phyloP scores from a whole-genome alignment of 1,140 invertebrate genomes.

The Neodiprion pinetum region DNA sequence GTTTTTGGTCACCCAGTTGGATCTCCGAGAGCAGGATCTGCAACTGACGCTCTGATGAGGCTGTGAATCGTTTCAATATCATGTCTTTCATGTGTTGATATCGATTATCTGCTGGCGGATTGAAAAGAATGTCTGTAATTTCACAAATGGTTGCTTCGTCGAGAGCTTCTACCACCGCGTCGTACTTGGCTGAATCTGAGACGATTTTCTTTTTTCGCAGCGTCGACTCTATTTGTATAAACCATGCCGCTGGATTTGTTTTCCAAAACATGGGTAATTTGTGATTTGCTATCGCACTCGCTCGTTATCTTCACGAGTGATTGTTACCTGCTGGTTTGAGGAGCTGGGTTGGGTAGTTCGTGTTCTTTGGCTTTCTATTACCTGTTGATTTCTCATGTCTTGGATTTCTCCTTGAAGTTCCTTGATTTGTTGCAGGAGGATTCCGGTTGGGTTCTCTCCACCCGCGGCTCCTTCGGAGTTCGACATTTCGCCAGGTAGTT shows the following conservation, averaged over 20 bases:
- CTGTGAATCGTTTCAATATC: constrained; percentile 33
- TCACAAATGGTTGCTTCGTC: constrained; percentile 15
- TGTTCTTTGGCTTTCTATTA: too few relatives aligned
- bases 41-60: constrained; percentile 33
- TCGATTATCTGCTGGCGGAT: constrained; percentile 23
- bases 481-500: too few relatives aligned
- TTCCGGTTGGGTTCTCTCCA: neutral
- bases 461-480: neutral
- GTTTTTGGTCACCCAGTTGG: constrained; percentile 38
- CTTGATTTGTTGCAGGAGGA: too few relatives aligned
- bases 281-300: neutral
- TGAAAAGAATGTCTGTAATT: constrained; percentile 20
- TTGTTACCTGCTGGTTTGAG: too few relatives aligned
- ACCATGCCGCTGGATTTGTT: constrained; percentile 6
- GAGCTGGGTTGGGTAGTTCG: too few relatives aligned
- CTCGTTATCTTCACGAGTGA: neutral
- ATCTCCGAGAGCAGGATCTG: constrained; percentile 39
- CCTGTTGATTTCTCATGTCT: too few relatives aligned
- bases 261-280: neutral
- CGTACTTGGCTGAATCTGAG: constrained; percentile 16
- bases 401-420: too few relatives aligned
- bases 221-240: neutral
- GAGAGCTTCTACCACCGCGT: constrained; percentile 12
- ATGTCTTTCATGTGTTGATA: constrained; percentile 27
- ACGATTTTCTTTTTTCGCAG: constrained; percentile 4